Percentiles rank a stretch among this genome's conserved stretches.
Evolutionary conservation across 2,113 vertebrate species (phyloP).

Genomic region (Dinomys branickii): DNA sequence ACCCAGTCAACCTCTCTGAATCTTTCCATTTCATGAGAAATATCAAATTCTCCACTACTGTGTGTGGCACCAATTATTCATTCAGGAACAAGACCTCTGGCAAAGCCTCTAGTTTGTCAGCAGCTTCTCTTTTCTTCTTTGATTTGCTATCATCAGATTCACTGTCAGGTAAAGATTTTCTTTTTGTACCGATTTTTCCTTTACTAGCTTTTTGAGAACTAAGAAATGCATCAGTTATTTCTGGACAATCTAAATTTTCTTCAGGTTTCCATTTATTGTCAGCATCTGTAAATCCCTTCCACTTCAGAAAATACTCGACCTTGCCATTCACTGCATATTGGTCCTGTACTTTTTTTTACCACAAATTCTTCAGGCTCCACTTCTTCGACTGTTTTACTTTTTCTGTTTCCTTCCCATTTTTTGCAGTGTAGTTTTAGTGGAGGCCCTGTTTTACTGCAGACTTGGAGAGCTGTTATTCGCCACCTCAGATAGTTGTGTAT

Average conservation of each 20-base stretch:
- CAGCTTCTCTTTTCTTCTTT: background rate
- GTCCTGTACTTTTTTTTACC: too few species aligned
- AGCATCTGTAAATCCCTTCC: too few species aligned
- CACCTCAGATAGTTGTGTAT: background rate
- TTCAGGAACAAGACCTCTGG: background rate
- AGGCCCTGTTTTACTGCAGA: background rate
- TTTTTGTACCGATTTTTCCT: background rate
- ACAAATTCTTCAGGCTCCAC: too few species aligned
- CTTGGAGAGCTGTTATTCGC: background rate
- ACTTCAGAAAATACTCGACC: too few species aligned
- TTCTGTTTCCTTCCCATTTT: background rate
- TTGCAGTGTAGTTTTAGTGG: background rate
- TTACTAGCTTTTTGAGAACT: background rate
- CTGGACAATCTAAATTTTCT: too few species aligned
- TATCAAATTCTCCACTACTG: background rate
- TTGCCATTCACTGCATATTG: too few species aligned
- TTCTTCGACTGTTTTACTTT: background rate
- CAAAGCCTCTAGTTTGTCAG: background rate
- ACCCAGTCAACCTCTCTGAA: background rate
- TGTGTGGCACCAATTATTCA: background rate
- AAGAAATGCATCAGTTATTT: too few species aligned
- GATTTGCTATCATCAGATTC: background rate
- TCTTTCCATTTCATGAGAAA: background rate
- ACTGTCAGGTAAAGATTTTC: background rate
- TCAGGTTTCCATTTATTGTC: too few species aligned